A percentile compares a stretch with the other conserved stretches of the same genome.
These are phyloP conservation scores for Neodontobutis hainanensis DNA, from an alignment of 2,113 vertebrate genomes.

Conservation along the genomic window DNA sequence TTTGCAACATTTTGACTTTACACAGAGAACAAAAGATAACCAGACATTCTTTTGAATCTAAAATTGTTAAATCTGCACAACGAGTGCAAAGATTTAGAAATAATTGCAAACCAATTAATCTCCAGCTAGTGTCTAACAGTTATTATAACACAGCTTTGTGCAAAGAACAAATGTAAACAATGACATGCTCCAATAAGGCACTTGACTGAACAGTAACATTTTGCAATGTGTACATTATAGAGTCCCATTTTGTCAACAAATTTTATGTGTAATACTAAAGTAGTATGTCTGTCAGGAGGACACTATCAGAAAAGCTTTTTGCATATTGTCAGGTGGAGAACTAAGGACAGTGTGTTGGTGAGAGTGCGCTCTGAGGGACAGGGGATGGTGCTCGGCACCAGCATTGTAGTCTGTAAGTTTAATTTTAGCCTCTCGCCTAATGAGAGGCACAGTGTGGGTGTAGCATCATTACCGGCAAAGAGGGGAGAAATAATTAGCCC, in stretches of 20 bases:
- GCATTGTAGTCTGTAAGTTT: conserved; percentile 41
- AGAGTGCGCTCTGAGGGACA: conserved; percentile 13
- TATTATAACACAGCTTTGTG: background rate
- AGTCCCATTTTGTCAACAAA: background rate
- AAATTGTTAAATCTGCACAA: background rate
- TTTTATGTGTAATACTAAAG: conserved; percentile 5
- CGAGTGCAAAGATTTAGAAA: background rate
- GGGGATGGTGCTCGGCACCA: conserved; percentile 15
- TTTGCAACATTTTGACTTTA: background rate
- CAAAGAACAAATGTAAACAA: conserved; percentile 2
- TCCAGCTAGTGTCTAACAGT: background rate
- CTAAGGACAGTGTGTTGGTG: conserved; percentile 48
- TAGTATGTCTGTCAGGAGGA: conserved; percentile 22
- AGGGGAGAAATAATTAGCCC: conserved; percentile 54
- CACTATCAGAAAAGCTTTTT: conserved; percentile 13
- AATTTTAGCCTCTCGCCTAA: conserved; percentile 55
- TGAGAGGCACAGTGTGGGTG: conserved; percentile 46
- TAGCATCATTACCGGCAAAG: conserved; percentile 46
- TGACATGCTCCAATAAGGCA: background rate
- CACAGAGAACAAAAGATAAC: background rate
- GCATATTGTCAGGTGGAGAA: conserved; percentile 33
- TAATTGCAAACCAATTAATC: background rate
- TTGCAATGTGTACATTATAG: background rate
- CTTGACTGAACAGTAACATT: background rate
- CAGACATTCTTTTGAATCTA: background rate